phyloP scores from a whole-genome alignment of 2,113 vertebrate species.

The Mellivora capensis region DNA sequence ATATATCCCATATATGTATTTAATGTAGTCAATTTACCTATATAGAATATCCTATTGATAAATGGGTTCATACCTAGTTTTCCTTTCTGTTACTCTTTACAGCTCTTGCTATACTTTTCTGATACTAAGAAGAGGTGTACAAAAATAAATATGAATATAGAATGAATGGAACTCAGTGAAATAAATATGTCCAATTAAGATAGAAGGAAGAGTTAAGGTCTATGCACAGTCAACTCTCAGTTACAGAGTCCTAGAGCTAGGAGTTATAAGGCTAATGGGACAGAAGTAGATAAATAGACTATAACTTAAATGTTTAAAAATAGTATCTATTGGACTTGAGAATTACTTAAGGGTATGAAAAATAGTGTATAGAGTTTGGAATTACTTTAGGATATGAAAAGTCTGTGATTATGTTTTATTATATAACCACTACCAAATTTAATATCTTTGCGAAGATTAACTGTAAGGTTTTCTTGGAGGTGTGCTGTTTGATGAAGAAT shows the following conservation, averaged over 20 bases:
- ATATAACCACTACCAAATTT: background rate
- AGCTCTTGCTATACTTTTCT: background rate
- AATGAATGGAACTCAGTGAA: background rate
- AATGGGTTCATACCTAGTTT: background rate
- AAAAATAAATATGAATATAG: background rate
- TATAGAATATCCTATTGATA: background rate
- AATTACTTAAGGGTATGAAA: background rate
- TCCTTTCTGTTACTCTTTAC: background rate
- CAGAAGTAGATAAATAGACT: background rate
- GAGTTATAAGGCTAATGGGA: background rate
- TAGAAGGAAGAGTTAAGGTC: background rate
- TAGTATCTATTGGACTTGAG: background rate
- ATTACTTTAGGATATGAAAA: background rate
- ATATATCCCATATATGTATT: background rate
- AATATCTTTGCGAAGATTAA: background rate
- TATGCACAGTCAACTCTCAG: background rate
- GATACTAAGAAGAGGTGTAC: background rate
- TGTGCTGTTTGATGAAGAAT: background rate
- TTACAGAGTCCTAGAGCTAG: background rate
- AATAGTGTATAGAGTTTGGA: background rate
- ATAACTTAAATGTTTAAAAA: conserved; percentile 33
- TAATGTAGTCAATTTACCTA: background rate
- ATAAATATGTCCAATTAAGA: background rate
- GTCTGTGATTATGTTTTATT: background rate
- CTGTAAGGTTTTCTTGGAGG: background rate